Evolutionary conservation across 1,140 invertebrate genomes (phyloP).

Genomic region (Macrosteles quadrilineatus): DNA sequence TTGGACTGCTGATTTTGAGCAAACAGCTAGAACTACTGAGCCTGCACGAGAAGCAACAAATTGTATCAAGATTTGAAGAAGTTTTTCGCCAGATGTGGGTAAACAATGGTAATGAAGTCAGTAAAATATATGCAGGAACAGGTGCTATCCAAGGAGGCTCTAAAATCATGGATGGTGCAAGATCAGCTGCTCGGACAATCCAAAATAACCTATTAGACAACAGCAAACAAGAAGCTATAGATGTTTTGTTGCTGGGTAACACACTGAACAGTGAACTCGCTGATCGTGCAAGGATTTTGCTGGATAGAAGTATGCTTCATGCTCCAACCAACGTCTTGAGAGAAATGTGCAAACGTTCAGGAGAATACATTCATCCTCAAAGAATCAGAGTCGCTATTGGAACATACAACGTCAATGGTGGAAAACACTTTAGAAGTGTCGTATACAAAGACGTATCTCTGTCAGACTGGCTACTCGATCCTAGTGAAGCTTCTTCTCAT

Average conservation of each 20-base stretch:
- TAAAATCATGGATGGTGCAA: conserved; percentile 93
- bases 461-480: conserved; percentile 85
- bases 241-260: conserved; percentile 90
- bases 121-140: conserved; percentile 99
- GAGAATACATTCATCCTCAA: conserved; percentile 77
- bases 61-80: conserved; percentile 87
- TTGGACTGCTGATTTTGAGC: conserved; percentile 69
- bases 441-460: conserved; percentile 94
- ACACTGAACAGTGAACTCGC: conserved; percentile 88
- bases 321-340: conserved; percentile 75
- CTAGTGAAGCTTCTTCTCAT: conserved; percentile 6
- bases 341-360: conserved; percentile 80
- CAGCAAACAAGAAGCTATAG: conserved; percentile 98
- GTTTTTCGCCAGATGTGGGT: conserved; percentile 99
- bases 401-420: conserved; percentile 99
- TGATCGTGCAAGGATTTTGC: conserved; percentile 84
- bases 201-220: conserved; percentile 98
- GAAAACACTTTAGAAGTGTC: conserved; percentile 96
- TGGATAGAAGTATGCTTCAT: conserved; percentile 87
- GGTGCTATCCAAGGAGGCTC: conserved; percentile 96
- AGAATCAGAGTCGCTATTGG: conserved; percentile 83
- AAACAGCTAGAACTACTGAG: conserved; percentile 65
- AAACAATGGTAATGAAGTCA: conserved; percentile 98
- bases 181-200: conserved; percentile 96
- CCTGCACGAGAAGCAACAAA: conserved; percentile 68